Base-by-base conservation (phyloP, 30 jellyfish, hydroid and myxozoan species). In the Cassiopea xamachana region DNA sequence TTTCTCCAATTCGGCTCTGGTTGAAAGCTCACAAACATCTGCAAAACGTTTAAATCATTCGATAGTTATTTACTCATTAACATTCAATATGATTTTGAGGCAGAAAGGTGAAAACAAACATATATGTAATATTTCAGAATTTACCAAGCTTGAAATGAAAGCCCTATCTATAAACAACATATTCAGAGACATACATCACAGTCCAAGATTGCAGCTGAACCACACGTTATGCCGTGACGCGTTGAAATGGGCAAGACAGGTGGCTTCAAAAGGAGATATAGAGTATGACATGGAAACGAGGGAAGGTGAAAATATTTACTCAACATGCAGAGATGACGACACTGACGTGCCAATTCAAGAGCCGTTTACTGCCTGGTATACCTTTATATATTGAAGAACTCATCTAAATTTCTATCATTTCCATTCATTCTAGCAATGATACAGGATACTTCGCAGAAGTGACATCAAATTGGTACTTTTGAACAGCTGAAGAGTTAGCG, bases 151-250 rank as follows among this genome's bases (percentile, higher is more conserved):
- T 48, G 94, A 80, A 39, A 84, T 74, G 60, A 70, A 98, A 16
- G 94, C 98, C 3, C 88, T 94, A 18, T 84, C 91, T 9, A 79
- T 89, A 39, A 98, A 96, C 83, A 96, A 96, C 81, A 70, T 79
- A 14, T 92, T 80, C 89, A 91, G 99, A 92, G 94, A 87, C 17
- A 93, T 89, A 16, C 99, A 96, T 51, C 95, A 89, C 48, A 94
- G 97, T 60, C 93, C 92, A 0, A 98, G 95, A 45, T 80, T 96
- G 69, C 88, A 75, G 12, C 86, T 96, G 39, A 97, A 96, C 81
- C 88, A 60, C 51, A 81, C 87, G 15, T 85, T 96, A 48, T 88
- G 93, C 60, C 84, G 73, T 50, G 98, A 96, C 49, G 99, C 99
- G 1, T 76, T 78, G 74, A 73, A 83, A 69, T 83, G 98, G 93